Evolutionary conservation across 1,140 invertebrate genomes (phyloP).

Genomic region (Ectropis grisescens): DNA sequence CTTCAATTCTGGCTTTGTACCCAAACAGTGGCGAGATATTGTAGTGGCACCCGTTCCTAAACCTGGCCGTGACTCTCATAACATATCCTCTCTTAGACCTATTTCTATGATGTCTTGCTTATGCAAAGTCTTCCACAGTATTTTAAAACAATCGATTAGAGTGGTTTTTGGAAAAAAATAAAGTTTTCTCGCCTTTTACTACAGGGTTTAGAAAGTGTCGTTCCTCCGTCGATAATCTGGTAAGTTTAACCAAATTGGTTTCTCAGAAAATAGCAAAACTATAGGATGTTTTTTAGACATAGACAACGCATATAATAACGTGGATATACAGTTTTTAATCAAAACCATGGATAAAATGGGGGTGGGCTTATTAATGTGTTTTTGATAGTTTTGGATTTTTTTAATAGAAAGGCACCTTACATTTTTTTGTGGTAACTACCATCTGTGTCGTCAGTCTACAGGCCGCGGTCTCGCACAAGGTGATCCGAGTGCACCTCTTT

Average conservation of each 20-base stretch:
- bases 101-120: neutral
- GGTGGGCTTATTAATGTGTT: neutral
- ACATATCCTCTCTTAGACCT: neutral
- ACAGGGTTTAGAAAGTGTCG: neutral
- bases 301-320: conserved; percentile 2
- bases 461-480: neutral
- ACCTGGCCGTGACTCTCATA: neutral
- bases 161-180: neutral
- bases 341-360: neutral
- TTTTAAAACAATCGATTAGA: neutral
- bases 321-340: conserved; percentile 1
- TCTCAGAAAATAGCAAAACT: neutral
- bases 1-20: neutral
- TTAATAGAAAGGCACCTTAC: neutral
- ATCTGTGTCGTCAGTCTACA: neutral
- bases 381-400: neutral
- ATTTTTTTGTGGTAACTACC: neutral
- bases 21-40: neutral
- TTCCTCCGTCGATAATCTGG: neutral
- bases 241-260: neutral
- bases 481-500: neutral
- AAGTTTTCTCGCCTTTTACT: neutral
- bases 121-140: neutral
- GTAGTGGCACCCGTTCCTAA: neutral
- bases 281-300: neutral